These are phyloP conservation scores for Hyles lineata DNA, from an alignment of 2,888 invertebrate genomes.

Conservation along the genomic window DNA sequence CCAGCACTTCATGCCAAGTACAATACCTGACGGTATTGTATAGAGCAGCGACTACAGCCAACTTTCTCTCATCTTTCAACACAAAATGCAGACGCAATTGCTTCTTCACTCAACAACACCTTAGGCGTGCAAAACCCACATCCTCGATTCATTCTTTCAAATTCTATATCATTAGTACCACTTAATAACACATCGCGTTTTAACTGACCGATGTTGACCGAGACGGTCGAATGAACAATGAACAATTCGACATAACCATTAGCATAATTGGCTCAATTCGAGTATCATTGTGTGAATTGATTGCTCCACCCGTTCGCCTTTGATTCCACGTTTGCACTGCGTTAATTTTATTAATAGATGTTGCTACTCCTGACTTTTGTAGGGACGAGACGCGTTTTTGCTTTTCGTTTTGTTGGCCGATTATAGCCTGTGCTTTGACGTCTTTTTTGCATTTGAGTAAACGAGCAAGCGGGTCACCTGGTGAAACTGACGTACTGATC, in stretches of 20 bases:
- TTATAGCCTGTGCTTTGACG: background rate
- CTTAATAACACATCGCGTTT: constrained; percentile 8
- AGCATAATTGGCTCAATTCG: constrained; percentile 63
- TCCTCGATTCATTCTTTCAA: no score
- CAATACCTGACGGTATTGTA: no score
- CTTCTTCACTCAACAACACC: no score
- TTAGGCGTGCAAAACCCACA: no score
- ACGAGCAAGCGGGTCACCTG: no score
- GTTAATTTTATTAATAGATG: constrained; percentile 21
- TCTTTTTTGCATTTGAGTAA: no score
- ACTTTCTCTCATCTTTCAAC: no score
- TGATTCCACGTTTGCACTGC: constrained; percentile 20
- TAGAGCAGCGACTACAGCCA: no score
- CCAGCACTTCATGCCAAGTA: no score
- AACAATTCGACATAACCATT: constrained; percentile 48
- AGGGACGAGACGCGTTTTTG: constrained; percentile 4
- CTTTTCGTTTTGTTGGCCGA: background rate
- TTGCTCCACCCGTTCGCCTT: constrained; percentile 40
- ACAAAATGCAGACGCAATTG: no score
- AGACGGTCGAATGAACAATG: constrained; percentile 39
- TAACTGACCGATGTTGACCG: background rate
- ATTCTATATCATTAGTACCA: background rate
- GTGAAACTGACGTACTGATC: no score
- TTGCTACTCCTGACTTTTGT: constrained; percentile 32
- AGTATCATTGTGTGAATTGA: constrained; percentile 47